Conservation (phyloP, 2,113 vertebrate species). For the Coptodon rendalli region DNA sequence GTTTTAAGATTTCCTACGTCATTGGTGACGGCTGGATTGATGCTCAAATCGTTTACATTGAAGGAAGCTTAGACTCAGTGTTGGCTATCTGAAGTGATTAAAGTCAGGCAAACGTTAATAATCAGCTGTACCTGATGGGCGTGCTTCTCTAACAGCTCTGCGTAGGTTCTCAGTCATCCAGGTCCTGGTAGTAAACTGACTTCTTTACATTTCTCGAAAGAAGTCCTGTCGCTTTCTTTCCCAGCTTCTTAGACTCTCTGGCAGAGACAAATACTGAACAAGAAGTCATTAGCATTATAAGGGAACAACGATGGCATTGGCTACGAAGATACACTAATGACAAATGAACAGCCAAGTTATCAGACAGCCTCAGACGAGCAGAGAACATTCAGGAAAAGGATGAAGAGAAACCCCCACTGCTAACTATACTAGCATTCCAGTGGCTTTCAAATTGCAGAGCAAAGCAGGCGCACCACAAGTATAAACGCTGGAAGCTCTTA, state of each 20-base stretch:
- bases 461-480: background rate
- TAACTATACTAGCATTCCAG: background rate
- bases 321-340: background rate
- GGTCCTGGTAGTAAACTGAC: background rate
- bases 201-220: background rate
- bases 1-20: background rate
- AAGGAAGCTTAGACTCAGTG: background rate
- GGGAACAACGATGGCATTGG: accelerated
- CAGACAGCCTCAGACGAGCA: background rate
- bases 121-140: background rate
- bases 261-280: background rate
- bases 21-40: background rate
- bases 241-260: background rate
- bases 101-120: background rate
- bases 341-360: background rate
- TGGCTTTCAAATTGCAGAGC: background rate
- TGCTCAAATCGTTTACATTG: background rate
- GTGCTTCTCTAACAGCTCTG: background rate
- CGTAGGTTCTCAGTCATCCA: background rate
- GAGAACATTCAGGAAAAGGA: background rate
- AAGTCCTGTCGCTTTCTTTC: background rate
- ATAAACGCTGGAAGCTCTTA: background rate
- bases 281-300: background rate
- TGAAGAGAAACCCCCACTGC: background rate
- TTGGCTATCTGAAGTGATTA: background rate